Percentiles rank a stretch among this genome's conserved stretches.
Conservation (phyloP, 2,113 vertebrate genomes). For the Acinonyx jubatus region DNA sequence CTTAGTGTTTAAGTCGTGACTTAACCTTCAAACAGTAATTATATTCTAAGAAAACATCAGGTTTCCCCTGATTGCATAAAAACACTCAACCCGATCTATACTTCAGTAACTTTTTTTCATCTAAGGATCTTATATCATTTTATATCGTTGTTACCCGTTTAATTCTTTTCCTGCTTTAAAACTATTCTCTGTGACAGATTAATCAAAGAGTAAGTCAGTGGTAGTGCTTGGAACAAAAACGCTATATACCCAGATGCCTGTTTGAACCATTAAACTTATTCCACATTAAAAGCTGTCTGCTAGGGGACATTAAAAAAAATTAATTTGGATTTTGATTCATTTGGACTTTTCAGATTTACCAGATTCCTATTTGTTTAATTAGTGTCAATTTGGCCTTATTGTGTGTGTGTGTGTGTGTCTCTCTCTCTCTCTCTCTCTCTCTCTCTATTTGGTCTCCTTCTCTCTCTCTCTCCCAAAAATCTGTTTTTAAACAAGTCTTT, state of each 20-base stretch:
- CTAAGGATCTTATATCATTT: neutral
- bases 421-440: neutral
- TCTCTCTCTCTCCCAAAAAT: neutral
- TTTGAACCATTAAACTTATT: neutral
- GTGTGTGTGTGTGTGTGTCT: too few species aligned
- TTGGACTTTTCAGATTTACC: slow-evolving; percentile 1
- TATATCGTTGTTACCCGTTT: neutral
- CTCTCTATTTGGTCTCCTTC: neutral
- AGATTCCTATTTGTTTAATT: neutral
- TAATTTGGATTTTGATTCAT: slow-evolving; percentile 24
- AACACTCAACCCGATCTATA: neutral
- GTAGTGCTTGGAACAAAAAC: neutral
- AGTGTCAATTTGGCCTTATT: neutral
- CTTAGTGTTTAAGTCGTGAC: neutral
- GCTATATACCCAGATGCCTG: neutral
- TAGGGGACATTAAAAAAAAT: neutral
- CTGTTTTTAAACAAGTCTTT: neutral
- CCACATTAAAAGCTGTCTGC: neutral
- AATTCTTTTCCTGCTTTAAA: slow-evolving; percentile 3
- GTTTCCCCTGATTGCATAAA: neutral
- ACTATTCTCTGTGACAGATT: neutral
- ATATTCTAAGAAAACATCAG: neutral
- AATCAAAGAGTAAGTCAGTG: neutral
- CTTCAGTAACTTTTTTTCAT: neutral
- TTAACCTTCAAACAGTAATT: neutral